Evolutionary conservation across 2,797 vertebrate genomes (phyloP), one percentile per base, ranked within the genome.

Genomic region (Tarsius wallacei): DNA sequence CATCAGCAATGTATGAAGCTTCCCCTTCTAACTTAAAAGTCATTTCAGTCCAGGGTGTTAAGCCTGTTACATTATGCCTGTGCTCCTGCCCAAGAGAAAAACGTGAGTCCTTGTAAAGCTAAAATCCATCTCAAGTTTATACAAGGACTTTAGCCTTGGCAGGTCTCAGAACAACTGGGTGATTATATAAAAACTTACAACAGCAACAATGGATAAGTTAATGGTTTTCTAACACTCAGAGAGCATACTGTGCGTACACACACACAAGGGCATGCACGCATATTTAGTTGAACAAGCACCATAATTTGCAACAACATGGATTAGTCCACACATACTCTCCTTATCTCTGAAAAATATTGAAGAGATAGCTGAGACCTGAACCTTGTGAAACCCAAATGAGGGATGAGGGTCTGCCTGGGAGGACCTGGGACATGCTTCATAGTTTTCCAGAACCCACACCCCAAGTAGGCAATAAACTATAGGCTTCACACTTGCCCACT

Each of bases 151-250:
- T 68, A 53, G 26, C 42, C 51, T 86, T 63, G 64, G 64, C 73
- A 64, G 17, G 26, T 91, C 21, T 59, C 83, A 81, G 70, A 88
- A 93, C 36, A 95, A 47, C 6, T 21, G 42, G 81, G 70, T 59
- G 55, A 88, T 87, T 83, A 53, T 19, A 36, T 51, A n/a, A 71
- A 89, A 92, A 49, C 19, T 13, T 51, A 13, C 85, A 94, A 87
- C 28, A 49, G 11, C 53, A 61, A 87, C 26, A 80, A 31, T 17
- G 3, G 63, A 16, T n/a, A 78, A 19, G 49, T 16, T 91, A 64
- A 82, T n/a, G 77, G 66, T 85, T 83, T 87, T 81, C 90, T 95
- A 88, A 70, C n/a, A 68, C 28, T 36, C 49, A 78, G 8, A 61
- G 11, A 64, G 33, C 73, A 49, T 9, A 55, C n/a, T 57, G 16